These are phyloP conservation scores for Patella depressa DNA, from an alignment of 2,888 invertebrate species.

Conservation along the genomic window DNA sequence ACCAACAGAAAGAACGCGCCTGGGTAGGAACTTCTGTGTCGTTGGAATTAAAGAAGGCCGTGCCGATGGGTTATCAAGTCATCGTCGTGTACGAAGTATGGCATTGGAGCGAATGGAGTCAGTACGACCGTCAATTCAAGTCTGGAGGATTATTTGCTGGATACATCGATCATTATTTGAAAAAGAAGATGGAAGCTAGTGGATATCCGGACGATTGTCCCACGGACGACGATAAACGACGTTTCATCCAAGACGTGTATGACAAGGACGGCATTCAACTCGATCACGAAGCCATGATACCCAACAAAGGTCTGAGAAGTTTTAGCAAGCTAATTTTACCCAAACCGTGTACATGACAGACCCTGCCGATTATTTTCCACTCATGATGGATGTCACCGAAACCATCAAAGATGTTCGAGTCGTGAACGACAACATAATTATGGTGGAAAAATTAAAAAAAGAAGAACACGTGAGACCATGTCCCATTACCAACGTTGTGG, in stretches of 20 bases:
- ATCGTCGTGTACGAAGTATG: neutral
- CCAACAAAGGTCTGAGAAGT: neutral
- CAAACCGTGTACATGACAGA: neutral
- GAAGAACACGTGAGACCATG: neutral
- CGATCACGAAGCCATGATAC: neutral
- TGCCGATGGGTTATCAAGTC: neutral
- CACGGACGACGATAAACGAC: neutral
- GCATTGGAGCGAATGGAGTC: constrained; percentile 1
- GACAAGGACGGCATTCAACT: neutral
- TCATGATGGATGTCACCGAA: neutral
- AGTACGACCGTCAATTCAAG: neutral
- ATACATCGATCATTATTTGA: neutral
- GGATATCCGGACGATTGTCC: neutral
- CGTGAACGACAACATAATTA: neutral
- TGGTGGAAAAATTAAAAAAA: neutral
- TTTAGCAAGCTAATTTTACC: neutral
- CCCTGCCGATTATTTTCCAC: neutral
- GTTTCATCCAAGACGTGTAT: neutral
- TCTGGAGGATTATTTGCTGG: neutral
- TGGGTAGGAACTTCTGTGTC: neutral
- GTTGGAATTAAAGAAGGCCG: neutral
- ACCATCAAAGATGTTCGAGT: neutral
- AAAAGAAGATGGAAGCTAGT: neutral
- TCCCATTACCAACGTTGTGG: neutral
- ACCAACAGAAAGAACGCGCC: neutral